A percentile compares a stretch with the other conserved stretches of the same genome.
Conservation (phyloP, 1,140 invertebrate genomes). For the Sesamia nonagrioides region DNA sequence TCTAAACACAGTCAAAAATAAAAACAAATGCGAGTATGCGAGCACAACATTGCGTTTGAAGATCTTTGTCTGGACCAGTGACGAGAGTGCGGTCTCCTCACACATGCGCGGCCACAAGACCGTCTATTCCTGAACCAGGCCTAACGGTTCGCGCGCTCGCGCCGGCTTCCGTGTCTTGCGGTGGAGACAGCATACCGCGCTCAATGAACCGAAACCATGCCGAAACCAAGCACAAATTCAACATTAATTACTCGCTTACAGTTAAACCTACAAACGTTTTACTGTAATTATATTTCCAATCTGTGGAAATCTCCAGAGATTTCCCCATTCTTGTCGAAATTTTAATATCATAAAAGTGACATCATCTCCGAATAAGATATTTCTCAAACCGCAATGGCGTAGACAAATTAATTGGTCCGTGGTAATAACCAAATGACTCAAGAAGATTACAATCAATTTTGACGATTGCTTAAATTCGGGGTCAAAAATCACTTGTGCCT, state of each 20-base stretch:
- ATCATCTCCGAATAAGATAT: constrained; percentile 32
- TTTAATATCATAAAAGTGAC: constrained; percentile 31
- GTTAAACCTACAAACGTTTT: neutral
- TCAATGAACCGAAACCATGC: constrained; percentile 14
- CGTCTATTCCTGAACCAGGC: constrained; percentile 33
- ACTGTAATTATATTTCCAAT: neutral
- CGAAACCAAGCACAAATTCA: constrained; percentile 8
- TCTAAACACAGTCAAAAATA: too few species aligned
- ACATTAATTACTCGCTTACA: neutral
- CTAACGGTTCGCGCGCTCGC: constrained; percentile 9
- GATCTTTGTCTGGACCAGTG: constrained; percentile 16
- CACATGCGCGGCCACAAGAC: constrained; percentile 32
- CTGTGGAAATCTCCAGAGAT: neutral
- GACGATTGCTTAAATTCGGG: constrained; percentile 34
- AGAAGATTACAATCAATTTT: constrained; percentile 45
- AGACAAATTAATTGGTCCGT: constrained; percentile 42
- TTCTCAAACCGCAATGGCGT: constrained; percentile 31
- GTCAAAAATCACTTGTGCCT: constrained; percentile 34
- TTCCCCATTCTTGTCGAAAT: constrained; percentile 34
- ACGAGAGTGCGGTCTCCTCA: constrained; percentile 27
- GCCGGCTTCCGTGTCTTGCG: constrained; percentile 31
- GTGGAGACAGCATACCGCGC: constrained; percentile 1
- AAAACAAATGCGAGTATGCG: neutral
- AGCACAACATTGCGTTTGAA: constrained; percentile 27
- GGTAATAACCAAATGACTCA: constrained; percentile 47